Evolutionary conservation across 2,888 invertebrate genomes (phyloP).

Genomic region (Plagodis pulveraria): DNA sequence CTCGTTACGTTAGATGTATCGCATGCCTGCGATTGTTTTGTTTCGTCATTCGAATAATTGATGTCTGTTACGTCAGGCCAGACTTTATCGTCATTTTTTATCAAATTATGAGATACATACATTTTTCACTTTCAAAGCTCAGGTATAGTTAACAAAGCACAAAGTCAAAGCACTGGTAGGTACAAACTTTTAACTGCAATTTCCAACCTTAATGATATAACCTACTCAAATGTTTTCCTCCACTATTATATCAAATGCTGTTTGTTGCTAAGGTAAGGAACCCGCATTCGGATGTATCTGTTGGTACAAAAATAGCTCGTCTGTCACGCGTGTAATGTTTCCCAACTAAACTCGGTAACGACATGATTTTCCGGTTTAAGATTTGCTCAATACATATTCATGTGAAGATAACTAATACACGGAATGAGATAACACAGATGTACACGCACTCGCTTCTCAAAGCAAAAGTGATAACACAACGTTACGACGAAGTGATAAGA

Average conservation of each 20-base stretch:
- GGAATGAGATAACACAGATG: conserved; percentile 5
- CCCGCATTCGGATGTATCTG: background rate
- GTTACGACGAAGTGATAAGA: conserved; percentile 13
- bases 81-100: too few relatives aligned
- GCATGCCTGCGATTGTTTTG: conserved; percentile 21
- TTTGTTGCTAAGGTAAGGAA: conserved; percentile 4
- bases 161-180: too few relatives aligned
- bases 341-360: background rate
- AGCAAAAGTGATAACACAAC: conserved; percentile 11
- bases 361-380: conserved; percentile 3
- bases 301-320: background rate
- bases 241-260: too few relatives aligned
- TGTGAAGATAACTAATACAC: background rate
- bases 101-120: too few relatives aligned
- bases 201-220: too few relatives aligned
- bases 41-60: conserved; percentile 12
- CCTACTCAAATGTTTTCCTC: too few relatives aligned
- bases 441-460: background rate
- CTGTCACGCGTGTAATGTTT: background rate
- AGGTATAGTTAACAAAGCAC: too few relatives aligned
- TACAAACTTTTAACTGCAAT: too few relatives aligned
- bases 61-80: conserved; percentile 7
- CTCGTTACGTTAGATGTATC: conserved; percentile 19
- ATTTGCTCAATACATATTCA: conserved; percentile 10
- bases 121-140: too few relatives aligned